A percentile compares a stretch with the other conserved stretches of the same genome.
Conservation (phyloP, 1,140 invertebrate genomes). For the Trinorchestia longiramus region DNA sequence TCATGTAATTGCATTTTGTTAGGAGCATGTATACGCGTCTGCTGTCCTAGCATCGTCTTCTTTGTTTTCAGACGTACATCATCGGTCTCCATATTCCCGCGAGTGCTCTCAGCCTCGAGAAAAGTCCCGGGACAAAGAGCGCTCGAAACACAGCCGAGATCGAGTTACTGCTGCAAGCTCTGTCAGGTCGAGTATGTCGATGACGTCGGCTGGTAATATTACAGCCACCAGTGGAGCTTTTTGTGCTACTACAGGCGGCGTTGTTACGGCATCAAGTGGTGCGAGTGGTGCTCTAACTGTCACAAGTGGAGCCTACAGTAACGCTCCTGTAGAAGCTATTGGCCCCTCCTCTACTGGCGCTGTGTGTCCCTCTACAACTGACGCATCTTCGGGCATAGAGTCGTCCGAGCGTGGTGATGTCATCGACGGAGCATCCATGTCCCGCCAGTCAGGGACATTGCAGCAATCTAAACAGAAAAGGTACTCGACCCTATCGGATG, state of each 20-base stretch:
- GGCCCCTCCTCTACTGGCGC: background rate
- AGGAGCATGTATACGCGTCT: too few relatives aligned
- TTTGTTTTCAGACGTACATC: background rate
- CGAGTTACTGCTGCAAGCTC: background rate
- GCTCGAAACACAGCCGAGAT: background rate
- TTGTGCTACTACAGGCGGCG: background rate
- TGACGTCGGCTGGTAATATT: background rate
- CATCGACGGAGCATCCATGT: slow-evolving; percentile 27
- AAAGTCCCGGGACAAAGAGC: slow-evolving; percentile 14
- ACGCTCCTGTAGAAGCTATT: background rate
- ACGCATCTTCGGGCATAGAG: background rate
- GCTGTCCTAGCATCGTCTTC: too few relatives aligned
- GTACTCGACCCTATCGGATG: background rate
- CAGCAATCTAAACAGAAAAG: background rate
- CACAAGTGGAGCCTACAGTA: background rate
- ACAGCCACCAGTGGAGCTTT: background rate
- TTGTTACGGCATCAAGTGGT: background rate
- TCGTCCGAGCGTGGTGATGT: background rate
- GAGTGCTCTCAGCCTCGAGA: slow-evolving; percentile 21
- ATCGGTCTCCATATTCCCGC: slow-evolving; percentile 8
- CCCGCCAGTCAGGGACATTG: background rate
- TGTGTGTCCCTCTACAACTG: too few relatives aligned
- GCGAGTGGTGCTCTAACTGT: background rate
- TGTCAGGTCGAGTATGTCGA: background rate
- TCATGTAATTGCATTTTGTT: too few relatives aligned